Percentiles rank a stretch among this genome's conserved stretches.
These are phyloP conservation scores for Crematogaster levior DNA, from an alignment of 2,888 invertebrate species.

Conservation along the genomic window DNA sequence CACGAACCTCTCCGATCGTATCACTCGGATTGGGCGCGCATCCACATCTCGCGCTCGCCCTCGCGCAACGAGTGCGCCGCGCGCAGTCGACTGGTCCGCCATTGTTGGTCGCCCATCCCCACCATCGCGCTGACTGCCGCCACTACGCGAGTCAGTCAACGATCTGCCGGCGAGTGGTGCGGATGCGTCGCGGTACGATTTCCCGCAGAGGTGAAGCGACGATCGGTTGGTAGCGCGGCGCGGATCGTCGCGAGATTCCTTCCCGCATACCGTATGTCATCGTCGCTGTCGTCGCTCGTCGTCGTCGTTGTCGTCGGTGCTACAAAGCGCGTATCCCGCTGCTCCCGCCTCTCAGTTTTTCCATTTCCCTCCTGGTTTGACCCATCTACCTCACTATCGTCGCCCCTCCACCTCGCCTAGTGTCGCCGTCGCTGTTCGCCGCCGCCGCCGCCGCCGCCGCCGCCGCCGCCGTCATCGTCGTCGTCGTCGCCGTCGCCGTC, in stretches of 20 bases:
- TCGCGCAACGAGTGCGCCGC: too few species aligned
- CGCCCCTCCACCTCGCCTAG: slow-evolving; percentile 10
- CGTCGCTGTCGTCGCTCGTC: not conserved
- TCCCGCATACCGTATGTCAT: not conserved
- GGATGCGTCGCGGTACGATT: slow-evolving; percentile 71
- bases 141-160: slow-evolving; percentile 84
- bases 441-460: not conserved
- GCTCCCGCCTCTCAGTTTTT: not conserved
- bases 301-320: not conserved
- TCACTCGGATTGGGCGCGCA: too few species aligned
- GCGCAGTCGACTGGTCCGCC: too few species aligned
- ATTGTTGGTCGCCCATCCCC: too few species aligned
- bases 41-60: too few species aligned
- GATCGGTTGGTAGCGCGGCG: slow-evolving; percentile 26
- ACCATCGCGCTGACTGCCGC: too few species aligned
- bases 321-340: not conserved
- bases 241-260: slow-evolving; percentile 5
- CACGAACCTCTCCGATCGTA: too few species aligned
- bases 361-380: not conserved
- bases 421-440: slow-evolving; percentile 28
- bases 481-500: slow-evolving; percentile 40
- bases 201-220: not conserved
- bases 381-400: too few species aligned
- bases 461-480: not conserved
- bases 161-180: slow-evolving; percentile 84